phyloP scores from a whole-genome alignment of 2,113 vertebrate species.

The Tonatia bakeri region DNA sequence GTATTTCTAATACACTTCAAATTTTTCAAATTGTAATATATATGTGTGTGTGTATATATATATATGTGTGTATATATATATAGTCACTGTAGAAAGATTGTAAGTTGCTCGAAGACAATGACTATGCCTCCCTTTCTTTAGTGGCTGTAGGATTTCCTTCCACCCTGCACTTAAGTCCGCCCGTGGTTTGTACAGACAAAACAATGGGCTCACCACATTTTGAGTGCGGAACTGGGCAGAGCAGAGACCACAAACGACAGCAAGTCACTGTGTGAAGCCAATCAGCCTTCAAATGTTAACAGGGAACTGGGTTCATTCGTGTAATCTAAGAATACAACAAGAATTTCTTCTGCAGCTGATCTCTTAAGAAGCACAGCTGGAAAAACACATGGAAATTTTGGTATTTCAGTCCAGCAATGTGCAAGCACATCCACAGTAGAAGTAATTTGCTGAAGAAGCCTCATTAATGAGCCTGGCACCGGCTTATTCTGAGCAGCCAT shows the following conservation, averaged over 20 bases:
- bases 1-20: background rate
- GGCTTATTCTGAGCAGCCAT: conserved; percentile 38
- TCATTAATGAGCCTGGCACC: conserved; percentile 67
- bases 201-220: background rate
- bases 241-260: background rate
- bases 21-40: background rate
- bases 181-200: background rate
- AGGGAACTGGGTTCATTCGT: conserved; percentile 9
- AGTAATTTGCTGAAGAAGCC: conserved; percentile 65
- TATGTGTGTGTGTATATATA: no score
- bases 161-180: background rate
- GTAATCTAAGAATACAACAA: conserved; percentile 59
- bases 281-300: conserved; percentile 14
- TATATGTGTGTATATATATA: no score
- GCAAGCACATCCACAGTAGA: conserved; percentile 24
- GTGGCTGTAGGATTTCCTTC: background rate
- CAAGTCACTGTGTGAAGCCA: conserved; percentile 46
- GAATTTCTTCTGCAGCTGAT: conserved; percentile 62
- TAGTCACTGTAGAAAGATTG: background rate
- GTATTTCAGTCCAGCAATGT: conserved; percentile 48
- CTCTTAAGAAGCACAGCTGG: conserved; percentile 51
- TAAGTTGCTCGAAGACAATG: background rate
- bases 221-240: background rate
- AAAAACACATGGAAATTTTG: conserved; percentile 53
- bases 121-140: background rate